phyloP scores from a whole-genome alignment of 2,797 vertebrate genomes.

The Lerista edwardsae region DNA sequence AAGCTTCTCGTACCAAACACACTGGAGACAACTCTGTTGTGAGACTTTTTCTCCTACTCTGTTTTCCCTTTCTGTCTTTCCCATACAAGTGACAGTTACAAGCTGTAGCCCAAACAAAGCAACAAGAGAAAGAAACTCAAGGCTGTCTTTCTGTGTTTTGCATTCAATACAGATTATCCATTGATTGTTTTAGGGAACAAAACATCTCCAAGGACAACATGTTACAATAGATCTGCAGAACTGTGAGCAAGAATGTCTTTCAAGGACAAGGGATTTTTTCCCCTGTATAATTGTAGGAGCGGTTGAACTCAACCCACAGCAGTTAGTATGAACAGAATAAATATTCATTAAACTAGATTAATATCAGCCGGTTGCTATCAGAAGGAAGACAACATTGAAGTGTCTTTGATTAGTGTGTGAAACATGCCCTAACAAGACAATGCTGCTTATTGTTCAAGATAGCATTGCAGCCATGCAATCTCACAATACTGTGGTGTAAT shows the following conservation, averaged over 20 bases:
- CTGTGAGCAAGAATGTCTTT: background rate
- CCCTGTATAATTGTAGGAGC: background rate
- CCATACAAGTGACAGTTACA: background rate
- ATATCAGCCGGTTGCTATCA: background rate
- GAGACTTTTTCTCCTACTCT: background rate
- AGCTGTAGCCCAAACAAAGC: background rate
- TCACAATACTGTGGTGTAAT: background rate
- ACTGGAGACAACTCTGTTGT: background rate
- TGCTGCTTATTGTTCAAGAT: background rate
- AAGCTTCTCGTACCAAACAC: background rate
- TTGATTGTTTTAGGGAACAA: background rate
- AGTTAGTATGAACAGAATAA: background rate
- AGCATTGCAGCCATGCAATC: background rate
- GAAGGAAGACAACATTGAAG: background rate
- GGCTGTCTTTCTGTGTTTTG: background rate
- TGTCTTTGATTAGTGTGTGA: background rate
- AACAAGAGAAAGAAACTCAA: background rate
- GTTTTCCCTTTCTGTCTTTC: background rate
- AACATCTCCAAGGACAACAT: background rate
- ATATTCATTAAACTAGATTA: background rate
- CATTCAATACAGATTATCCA: background rate
- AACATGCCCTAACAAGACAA: background rate
- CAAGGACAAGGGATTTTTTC: background rate
- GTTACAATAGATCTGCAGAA: background rate
- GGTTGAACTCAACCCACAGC: background rate